Conservation (phyloP, 1,140 invertebrate species). For the Conopomorpha cramerella region DNA sequence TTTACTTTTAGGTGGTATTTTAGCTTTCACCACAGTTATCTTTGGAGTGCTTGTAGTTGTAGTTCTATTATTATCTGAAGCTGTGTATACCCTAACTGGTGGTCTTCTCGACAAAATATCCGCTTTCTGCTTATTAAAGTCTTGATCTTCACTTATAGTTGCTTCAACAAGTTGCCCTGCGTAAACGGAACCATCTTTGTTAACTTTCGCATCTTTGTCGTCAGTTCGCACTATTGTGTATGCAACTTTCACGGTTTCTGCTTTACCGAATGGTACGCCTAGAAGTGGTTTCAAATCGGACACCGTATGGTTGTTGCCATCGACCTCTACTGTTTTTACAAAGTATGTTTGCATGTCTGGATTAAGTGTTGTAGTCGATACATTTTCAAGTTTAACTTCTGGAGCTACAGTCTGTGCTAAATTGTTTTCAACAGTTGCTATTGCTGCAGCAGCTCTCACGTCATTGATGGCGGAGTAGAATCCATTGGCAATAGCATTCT, state of each 20-base stretch:
- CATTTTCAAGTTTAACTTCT: conserved; percentile 9
- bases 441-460: conserved; percentile 28
- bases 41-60: conserved; percentile 14
- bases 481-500: conserved; percentile 27
- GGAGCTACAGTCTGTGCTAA: conserved; percentile 14
- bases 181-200: conserved; percentile 29
- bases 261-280: conserved; percentile 33
- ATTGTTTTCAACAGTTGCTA: conserved; percentile 19
- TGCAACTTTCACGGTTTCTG: conserved; percentile 33
- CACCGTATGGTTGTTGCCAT: conserved; percentile 11
- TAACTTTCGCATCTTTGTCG: conserved; percentile 22
- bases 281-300: conserved; percentile 19
- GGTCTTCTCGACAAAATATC: conserved; percentile 22
- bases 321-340: conserved; percentile 20
- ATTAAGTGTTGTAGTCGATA: conserved; percentile 7
- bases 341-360: conserved; percentile 27
- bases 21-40: conserved; percentile 29
- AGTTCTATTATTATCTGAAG: conserved; percentile 15
- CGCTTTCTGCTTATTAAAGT: conserved; percentile 34
- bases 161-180: conserved; percentile 42
- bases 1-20: conserved; percentile 45
- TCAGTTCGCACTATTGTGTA: conserved; percentile 34
- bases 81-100: conserved; percentile 23
- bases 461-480: conserved; percentile 43
- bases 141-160: conserved; percentile 37